Conservation (phyloP, 2,113 vertebrate species). For the Epinephelus moara region DNA sequence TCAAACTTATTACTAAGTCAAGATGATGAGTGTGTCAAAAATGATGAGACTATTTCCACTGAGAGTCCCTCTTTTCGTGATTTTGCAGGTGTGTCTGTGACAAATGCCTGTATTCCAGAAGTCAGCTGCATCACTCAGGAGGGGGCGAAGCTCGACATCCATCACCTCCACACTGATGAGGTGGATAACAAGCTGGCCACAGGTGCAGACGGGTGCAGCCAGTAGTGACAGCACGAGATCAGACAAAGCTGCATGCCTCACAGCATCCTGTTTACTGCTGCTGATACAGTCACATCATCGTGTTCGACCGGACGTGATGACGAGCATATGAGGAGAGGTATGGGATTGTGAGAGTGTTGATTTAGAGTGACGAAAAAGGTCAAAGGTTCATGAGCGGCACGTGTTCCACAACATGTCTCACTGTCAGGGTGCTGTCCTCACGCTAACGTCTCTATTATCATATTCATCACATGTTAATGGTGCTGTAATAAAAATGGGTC, state of each 20-base stretch:
- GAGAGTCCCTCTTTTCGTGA: background rate
- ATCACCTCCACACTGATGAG: background rate
- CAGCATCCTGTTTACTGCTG: background rate
- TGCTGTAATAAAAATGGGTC: background rate
- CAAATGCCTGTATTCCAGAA: background rate
- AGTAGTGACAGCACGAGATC: background rate
- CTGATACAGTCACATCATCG: background rate
- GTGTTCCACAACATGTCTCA: background rate
- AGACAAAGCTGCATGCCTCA: background rate
- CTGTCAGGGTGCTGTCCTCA: background rate
- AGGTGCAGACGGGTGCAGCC: background rate
- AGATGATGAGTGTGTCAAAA: no score
- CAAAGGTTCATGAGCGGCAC: constrained; percentile 2
- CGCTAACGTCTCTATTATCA: background rate
- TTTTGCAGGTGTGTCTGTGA: background rate
- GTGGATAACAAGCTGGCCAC: background rate
- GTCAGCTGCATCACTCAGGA: background rate
- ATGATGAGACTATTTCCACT: no score
- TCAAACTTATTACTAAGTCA: no score
- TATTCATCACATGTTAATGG: constrained; percentile 6
- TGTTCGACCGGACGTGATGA: background rate
- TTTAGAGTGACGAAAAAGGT: background rate
- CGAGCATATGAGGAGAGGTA: background rate
- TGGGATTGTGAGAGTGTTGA: background rate
- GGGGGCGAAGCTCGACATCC: background rate